These are phyloP conservation scores for Heliconius hortense DNA, from an alignment of 2,888 invertebrate genomes.

Conservation along the genomic window DNA sequence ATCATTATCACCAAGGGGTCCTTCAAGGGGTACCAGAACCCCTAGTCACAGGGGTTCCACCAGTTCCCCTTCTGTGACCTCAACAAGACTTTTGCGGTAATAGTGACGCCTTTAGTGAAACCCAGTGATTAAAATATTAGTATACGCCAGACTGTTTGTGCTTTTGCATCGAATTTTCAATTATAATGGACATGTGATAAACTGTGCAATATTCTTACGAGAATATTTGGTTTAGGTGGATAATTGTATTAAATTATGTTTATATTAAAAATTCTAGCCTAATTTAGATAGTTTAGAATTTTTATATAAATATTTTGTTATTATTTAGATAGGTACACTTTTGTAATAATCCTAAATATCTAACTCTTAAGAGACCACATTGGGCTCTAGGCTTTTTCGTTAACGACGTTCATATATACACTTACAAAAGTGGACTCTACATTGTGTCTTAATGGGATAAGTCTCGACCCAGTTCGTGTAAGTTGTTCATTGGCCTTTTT, in stretches of 20 bases:
- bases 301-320: constrained; percentile 30
- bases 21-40: constrained; percentile 79
- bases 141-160: constrained; percentile 34
- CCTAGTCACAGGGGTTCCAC: constrained; percentile 70
- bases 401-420: constrained; percentile 39
- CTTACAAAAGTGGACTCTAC: constrained; percentile 16
- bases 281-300: not conserved
- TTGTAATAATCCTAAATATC: constrained; percentile 37
- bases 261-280: constrained; percentile 2
- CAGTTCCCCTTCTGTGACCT: constrained; percentile 80
- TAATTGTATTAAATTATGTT: constrained; percentile 23
- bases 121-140: constrained; percentile 42
- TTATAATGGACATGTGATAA: constrained; percentile 61
- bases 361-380: constrained; percentile 34
- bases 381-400: constrained; percentile 42
- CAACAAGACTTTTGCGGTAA: constrained; percentile 62
- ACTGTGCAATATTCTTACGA: constrained; percentile 67
- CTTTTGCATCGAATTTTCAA: constrained; percentile 45
- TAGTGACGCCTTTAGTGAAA: constrained; percentile 51
- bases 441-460: constrained; percentile 39
- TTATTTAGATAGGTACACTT: constrained; percentile 41
- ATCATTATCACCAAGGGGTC: constrained; percentile 78
- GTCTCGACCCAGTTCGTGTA: constrained; percentile 41
- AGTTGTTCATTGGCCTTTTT: constrained; percentile 40
- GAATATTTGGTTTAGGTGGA: constrained; percentile 48